These are phyloP conservation scores for Acomys russatus DNA, from an alignment of 2,797 vertebrate genomes.

Conservation along the genomic window DNA sequence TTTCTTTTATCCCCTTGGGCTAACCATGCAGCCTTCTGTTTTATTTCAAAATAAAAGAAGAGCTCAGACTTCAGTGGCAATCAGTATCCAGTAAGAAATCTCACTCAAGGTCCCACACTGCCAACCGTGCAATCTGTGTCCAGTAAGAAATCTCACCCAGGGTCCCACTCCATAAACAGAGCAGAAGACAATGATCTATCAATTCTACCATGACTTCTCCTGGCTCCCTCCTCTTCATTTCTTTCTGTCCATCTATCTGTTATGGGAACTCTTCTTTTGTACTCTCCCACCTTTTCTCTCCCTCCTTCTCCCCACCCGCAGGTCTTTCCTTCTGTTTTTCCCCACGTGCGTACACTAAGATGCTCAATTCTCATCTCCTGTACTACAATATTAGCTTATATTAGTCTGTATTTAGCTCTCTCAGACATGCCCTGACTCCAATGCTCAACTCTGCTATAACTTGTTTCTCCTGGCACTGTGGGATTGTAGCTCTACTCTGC, in stretches of 20 bases:
- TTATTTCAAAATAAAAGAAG: background rate
- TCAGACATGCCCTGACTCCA: background rate
- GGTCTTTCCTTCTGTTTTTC: background rate
- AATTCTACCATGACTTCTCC: background rate
- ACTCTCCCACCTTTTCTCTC: background rate
- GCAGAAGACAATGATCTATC: background rate
- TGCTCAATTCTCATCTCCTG: no score
- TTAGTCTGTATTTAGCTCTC: background rate
- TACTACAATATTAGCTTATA: background rate
- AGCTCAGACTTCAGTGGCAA: background rate
- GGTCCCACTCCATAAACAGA: no score
- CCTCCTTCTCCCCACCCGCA: no score
- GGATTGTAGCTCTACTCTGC: background rate
- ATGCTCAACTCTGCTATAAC: no score
- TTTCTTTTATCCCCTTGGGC: background rate
- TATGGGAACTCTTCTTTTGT: background rate
- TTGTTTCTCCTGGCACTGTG: background rate
- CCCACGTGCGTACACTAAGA: background rate
- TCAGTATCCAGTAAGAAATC: background rate
- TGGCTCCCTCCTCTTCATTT: background rate
- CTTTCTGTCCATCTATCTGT: background rate
- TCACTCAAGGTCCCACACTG: no score
- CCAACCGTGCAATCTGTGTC: background rate
- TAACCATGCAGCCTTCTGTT: background rate
- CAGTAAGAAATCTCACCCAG: background rate